Evolutionary conservation across 1,140 invertebrate genomes (phyloP), one percentile per base, ranked within the genome.

Genomic region (Drosophila malerkotliana): DNA sequence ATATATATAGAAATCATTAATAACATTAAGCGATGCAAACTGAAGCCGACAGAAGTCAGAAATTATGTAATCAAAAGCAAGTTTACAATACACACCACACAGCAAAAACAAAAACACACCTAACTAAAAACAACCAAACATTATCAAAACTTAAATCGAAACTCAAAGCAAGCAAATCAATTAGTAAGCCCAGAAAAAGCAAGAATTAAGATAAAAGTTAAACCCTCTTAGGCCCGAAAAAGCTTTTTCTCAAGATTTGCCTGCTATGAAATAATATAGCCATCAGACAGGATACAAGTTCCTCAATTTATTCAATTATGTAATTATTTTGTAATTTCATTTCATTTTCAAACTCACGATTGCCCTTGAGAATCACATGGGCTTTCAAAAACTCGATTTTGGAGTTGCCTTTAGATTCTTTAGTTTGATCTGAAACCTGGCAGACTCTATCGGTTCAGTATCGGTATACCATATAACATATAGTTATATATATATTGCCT

Each of bases 31-130:
- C 32, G 63, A 57, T 15, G 44, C 10, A 39, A 69, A 68, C 48
- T 74, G 60, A 75, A 74, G 32, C 49, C 28, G 54, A 69, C 10
- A n/a, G 37, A 59, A 60, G 34, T 18, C 45, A 62, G 59, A 74
- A 76, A 71, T 66, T 75, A 51, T 79, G 60, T 75, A 80, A 82
- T 79, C 75, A 78, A 78, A 77, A 77, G 53, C 53, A 67, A 67
- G 55, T 67, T 66, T 54, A 78, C 76, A 78, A 59, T 47, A 77
- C 49, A 60, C 39, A 44, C 39, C 14, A 15, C 39, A 71, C 45
- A 69, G 10, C 14, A 77, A 34, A 61, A 61, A 48, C 18, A 39
- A 44, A 61, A 0, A 49, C 47, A 41, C 47, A 41, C 37, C 18
- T 21, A 39, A 37, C 15, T 39, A 48, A n/a, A n/a, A n/a, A 58